Conservation (phyloP, 2,888 invertebrate genomes). For the Lordiphosa fenestrarum region DNA sequence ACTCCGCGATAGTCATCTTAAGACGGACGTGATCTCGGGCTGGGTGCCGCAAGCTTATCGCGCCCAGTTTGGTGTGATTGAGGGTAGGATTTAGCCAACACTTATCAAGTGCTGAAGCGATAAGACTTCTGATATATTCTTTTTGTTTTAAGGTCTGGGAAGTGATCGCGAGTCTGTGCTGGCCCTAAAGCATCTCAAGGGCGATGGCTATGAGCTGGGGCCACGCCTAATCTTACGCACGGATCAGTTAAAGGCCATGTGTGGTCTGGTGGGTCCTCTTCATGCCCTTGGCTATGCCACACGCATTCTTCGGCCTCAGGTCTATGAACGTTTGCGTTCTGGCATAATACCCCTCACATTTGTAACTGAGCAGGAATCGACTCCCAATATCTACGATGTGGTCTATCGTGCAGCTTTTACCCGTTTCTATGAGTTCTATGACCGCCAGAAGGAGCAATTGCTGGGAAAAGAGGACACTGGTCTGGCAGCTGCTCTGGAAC, state of each 20-base stretch:
- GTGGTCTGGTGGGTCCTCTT: constrained; percentile 66
- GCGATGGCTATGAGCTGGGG: constrained; percentile 72
- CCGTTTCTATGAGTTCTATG: constrained; percentile 75
- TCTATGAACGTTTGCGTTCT: constrained; percentile 58
- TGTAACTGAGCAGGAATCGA: constrained; percentile 38
- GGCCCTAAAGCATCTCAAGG: constrained; percentile 74
- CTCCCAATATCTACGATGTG: constrained; percentile 61
- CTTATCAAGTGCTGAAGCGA: neutral
- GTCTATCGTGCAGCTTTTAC: constrained; percentile 75
- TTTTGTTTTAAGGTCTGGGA: constrained; percentile 53
- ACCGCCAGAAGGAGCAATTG: constrained; percentile 47
- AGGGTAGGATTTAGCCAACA: too few species aligned
- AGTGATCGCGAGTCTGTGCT: constrained; percentile 65
- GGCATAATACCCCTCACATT: constrained; percentile 70
- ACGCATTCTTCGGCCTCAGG: constrained; percentile 57
- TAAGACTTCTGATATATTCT: neutral
- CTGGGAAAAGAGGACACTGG: constrained; percentile 8
- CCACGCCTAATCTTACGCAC: constrained; percentile 68
- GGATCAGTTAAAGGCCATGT: constrained; percentile 73
- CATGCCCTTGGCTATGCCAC: constrained; percentile 77
- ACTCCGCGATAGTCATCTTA: constrained; percentile 49
- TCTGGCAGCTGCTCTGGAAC: constrained; percentile 46
- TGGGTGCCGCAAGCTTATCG: constrained; percentile 68
- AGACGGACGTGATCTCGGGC: constrained; percentile 44
- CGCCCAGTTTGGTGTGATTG: constrained; percentile 72